Evolutionary conservation across 37 sponge, comb jelly and placozoan species (phyloP), one percentile per base, ranked within the genome.

Genomic region (Theonella swinhoei): DNA sequence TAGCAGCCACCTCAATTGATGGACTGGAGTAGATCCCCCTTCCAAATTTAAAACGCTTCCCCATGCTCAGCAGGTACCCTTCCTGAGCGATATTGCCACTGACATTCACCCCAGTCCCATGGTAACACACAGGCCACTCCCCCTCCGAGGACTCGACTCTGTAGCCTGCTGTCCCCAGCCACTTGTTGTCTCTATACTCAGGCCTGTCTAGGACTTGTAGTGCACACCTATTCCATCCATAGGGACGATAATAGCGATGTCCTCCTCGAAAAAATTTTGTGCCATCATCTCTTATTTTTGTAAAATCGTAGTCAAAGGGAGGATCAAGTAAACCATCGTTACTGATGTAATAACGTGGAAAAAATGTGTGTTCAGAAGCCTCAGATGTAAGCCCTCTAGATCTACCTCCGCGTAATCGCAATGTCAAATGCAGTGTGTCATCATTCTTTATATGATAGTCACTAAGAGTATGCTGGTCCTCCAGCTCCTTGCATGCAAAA

Each of bases 91-190:
- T 86, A 39, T 24, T 54, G 9, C 70, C 62, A 5, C 47, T 68
- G 33, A 14, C 30, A 36, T 37, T 58, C 42, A 35, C 28, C n/a
- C 23, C 69, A 17, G 87, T 86, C 20, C 87, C 87, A 41, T 86
- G 87, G 63, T 86, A 86, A 23, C 72, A 70, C 47, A 86, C 80
- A 3, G 87, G 74, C 87, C 87, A 86, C 35, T 86, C 80, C 17
- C 86, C 86, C 17, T 33, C n/a, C 17, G 36, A 22, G 39, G 34
- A 29, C 11, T 66, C 80, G 28, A 30, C 25, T 17, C 54, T 26
- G 14, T 67, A 19, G 14, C 68, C 68, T 32, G 17, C 30, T 72
- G 9, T 31, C 34, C 64, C 78, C 31, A 79, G 32, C 80, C 80
- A 79, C 8, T 9, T 63, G 39, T 79, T 66, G 36, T 71, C 36